phyloP scores from a whole-genome alignment of 64 coral and sea anemone species.

The Acropora yongei region DNA sequence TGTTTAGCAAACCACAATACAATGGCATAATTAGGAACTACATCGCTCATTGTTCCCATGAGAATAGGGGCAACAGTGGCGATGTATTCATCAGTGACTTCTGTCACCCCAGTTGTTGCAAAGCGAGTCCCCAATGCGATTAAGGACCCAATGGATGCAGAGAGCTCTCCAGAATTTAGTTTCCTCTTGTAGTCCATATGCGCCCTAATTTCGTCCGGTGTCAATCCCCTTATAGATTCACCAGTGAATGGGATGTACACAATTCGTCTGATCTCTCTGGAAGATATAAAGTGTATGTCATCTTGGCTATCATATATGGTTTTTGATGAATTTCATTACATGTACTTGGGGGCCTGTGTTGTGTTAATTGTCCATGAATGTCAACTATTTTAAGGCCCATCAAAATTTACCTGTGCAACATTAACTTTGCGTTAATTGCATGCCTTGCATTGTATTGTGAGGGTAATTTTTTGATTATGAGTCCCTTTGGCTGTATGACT shows the following conservation, averaged over 20 bases:
- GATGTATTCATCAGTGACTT: conserved; percentile 35
- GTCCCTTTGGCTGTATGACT: neutral
- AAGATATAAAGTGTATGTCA: conserved; percentile 16
- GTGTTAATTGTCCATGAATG: neutral
- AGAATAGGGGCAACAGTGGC: conserved; percentile 32
- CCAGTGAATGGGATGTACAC: conserved; percentile 46
- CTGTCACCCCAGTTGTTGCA: neutral
- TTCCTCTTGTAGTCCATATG: conserved; percentile 22
- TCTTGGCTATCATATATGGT: neutral
- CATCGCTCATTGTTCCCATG: conserved; percentile 24
- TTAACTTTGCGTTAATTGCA: neutral
- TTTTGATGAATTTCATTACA: conserved; percentile 3
- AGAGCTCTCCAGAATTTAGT: conserved; percentile 11
- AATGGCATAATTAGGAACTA: conserved; percentile 26
- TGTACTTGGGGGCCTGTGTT: neutral
- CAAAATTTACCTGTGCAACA: neutral
- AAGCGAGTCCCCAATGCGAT: neutral
- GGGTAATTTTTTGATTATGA: neutral
- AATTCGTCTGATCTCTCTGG: conserved; percentile 44
- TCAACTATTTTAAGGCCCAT: neutral
- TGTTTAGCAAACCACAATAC: conserved; percentile 31
- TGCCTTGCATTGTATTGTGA: neutral
- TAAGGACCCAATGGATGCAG: conserved; percentile 11
- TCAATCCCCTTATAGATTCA: conserved; percentile 15
- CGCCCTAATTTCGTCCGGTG: conserved; percentile 3